A percentile compares a stretch with the other conserved stretches of the same genome.
Conservation (phyloP, 2,888 invertebrate genomes). For the Leucophenga maculata region DNA sequence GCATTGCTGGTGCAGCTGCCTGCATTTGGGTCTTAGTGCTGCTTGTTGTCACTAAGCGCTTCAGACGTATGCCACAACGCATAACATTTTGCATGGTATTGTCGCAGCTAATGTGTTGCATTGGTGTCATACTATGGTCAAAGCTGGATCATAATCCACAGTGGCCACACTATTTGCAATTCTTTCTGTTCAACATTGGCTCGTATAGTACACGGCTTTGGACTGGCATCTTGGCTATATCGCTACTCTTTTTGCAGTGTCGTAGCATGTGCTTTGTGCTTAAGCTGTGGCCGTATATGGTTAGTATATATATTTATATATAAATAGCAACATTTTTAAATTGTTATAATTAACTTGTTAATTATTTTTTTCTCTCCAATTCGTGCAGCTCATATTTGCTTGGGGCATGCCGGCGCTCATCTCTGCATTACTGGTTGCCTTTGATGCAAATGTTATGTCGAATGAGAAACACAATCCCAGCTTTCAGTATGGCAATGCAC, state of each 20-base stretch:
- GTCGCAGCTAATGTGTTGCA: conserved; percentile 81
- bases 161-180: conserved; percentile 82
- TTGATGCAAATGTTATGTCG: conserved; percentile 73
- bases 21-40: conserved; percentile 85
- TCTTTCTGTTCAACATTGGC: conserved; percentile 82
- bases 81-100: conserved; percentile 84
- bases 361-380: neutral
- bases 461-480: conserved; percentile 80
- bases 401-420: conserved; percentile 81
- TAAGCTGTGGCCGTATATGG: conserved; percentile 81
- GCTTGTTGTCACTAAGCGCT: conserved; percentile 82
- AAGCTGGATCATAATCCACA: conserved; percentile 74
- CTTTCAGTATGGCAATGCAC: conserved; percentile 83
- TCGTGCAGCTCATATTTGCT: conserved; percentile 74
- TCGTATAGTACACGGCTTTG: conserved; percentile 88
- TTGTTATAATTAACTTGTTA: conserved; percentile 20
- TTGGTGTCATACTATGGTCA: conserved; percentile 85
- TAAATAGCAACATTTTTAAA: neutral
- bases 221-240: conserved; percentile 87
- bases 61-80: conserved; percentile 85
- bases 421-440: conserved; percentile 77
- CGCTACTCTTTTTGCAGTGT: conserved; percentile 85
- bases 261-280: conserved; percentile 88
- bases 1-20: conserved; percentile 84
- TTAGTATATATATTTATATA: conserved; percentile 48